Base-by-base conservation (phyloP, 64 coral and sea anemone genomes). In the Porites lutea region DNA sequence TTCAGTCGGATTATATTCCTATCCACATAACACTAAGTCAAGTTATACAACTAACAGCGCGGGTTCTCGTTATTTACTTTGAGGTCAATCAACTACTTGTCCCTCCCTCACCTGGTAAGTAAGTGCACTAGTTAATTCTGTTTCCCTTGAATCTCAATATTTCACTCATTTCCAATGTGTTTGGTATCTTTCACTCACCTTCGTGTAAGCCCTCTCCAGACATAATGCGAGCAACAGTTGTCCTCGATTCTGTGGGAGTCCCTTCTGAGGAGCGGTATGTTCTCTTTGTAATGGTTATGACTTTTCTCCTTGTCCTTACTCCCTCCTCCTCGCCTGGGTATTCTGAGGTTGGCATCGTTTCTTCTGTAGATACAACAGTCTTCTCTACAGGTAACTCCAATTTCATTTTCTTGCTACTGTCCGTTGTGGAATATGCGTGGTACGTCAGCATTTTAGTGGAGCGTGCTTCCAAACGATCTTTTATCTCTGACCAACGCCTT, bases 211-310 rank as follows among this genome's bases (percentile, higher is more conserved):
- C 81, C 43, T 91, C 89, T 4, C 69, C 89, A 64, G 95, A 92
- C 19, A 91, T 93, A 10, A 94, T 88, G 12, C 88, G 79, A 48
- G 92, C 88, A 18, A 96, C 95, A 44, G 95, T 96, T 13, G 95
- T 96, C 18, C 90, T 88, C n/a, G 95, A 87, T 72, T 97, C 95
- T 18, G 93, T 86, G 59, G 95, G 95, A 65, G 78, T 78, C 10
- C 95, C 95, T 0, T 78, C 82, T 37, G 88, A 83, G 11, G 92
- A 91, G 18, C 87, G 90, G 77, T 94, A 97, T 4, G 95, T 97
- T 69, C 79, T 90, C 77, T 97, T 97, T 0, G 95, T 97, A 19
- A 97, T 94, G 8, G 92, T 97, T 8, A 97, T 97, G 13, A 94
- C 69, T 71, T 97, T 97, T 9, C 83, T 89, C 15, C 92, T 90